Evolutionary conservation across 1,140 invertebrate species (phyloP).

Genomic region (Dreissena rostriformis): DNA sequence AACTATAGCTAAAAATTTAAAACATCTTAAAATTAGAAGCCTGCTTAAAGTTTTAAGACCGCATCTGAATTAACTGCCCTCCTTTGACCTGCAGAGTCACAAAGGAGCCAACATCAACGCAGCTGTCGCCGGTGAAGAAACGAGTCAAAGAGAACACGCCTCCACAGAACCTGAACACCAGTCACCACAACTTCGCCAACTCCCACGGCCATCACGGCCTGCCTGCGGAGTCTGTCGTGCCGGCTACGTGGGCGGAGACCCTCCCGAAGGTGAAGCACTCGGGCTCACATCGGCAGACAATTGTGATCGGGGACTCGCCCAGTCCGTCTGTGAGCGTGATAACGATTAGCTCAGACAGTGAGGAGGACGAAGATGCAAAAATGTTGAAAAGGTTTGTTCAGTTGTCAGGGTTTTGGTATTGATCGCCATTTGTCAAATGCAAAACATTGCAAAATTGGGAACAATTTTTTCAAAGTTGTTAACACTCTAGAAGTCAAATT

Average conservation of each 20-base stretch:
- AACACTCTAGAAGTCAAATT: too few relatives aligned
- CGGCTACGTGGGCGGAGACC: slow-evolving; percentile 40
- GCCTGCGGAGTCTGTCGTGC: slow-evolving; percentile 38
- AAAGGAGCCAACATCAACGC: slow-evolving; percentile 90
- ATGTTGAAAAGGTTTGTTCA: slow-evolving; percentile 36
- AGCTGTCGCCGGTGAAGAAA: slow-evolving; percentile 98
- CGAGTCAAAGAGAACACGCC: slow-evolving; percentile 98
- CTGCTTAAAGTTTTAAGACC: too few relatives aligned
- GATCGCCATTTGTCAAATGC: background rate
- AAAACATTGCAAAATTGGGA: background rate
- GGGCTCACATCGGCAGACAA: slow-evolving; percentile 85
- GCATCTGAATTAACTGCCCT: too few relatives aligned
- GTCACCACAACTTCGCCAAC: background rate
- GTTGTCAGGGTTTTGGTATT: background rate
- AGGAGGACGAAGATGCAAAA: slow-evolving; percentile 85
- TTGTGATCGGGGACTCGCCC: slow-evolving; percentile 95
- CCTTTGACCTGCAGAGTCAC: slow-evolving; percentile 83
- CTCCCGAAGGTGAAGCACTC: slow-evolving; percentile 22
- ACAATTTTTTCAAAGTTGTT: background rate
- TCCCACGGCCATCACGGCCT: background rate
- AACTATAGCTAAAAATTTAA: too few relatives aligned
- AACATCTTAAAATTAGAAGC: too few relatives aligned
- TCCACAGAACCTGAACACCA: slow-evolving; percentile 82
- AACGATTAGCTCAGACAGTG: slow-evolving; percentile 97
- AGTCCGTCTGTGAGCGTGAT: slow-evolving; percentile 94